Evolutionary conservation across 2,113 vertebrate genomes (phyloP).

Genomic region (Sinocyclocheilus grahami): DNA sequence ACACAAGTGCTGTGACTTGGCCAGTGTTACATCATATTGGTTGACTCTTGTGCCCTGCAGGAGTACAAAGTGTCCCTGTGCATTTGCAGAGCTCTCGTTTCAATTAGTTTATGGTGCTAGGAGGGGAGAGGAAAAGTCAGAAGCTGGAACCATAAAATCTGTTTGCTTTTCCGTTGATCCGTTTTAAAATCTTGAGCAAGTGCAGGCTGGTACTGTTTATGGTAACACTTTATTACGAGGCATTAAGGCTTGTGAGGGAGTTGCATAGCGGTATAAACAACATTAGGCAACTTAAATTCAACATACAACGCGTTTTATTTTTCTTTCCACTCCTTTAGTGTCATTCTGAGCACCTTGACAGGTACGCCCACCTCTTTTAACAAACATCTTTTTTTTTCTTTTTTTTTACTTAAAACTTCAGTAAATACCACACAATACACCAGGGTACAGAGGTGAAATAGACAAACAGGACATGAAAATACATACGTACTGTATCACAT

Average conservation of each 20-base stretch:
- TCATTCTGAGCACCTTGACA: conserved; percentile 54
- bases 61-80: conserved; percentile 44
- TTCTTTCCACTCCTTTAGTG: conserved; percentile 63
- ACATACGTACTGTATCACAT: conserved; percentile 73
- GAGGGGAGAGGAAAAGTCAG: background rate
- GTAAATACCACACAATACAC: conserved; percentile 72
- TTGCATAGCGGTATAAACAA: background rate
- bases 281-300: conserved; percentile 54
- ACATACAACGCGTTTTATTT: conserved; percentile 69
- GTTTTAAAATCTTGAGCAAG: background rate
- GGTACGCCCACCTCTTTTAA: conserved; percentile 59
- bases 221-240: background rate
- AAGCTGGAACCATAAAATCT: background rate
- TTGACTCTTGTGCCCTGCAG: conserved; percentile 43
- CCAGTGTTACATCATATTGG: conserved; percentile 50
- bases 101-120: conserved; percentile 10
- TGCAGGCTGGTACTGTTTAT: background rate
- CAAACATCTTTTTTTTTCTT: conserved; percentile 41
- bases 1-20: conserved; percentile 46
- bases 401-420: conserved; percentile 61
- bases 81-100: conserved; percentile 43
- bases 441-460: conserved; percentile 70
- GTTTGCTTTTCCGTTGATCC: background rate
- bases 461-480: conserved; percentile 64
- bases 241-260: background rate